Evolutionary conservation across 2,888 invertebrate genomes (phyloP).

Genomic region (Monoplex corrugatus): DNA sequence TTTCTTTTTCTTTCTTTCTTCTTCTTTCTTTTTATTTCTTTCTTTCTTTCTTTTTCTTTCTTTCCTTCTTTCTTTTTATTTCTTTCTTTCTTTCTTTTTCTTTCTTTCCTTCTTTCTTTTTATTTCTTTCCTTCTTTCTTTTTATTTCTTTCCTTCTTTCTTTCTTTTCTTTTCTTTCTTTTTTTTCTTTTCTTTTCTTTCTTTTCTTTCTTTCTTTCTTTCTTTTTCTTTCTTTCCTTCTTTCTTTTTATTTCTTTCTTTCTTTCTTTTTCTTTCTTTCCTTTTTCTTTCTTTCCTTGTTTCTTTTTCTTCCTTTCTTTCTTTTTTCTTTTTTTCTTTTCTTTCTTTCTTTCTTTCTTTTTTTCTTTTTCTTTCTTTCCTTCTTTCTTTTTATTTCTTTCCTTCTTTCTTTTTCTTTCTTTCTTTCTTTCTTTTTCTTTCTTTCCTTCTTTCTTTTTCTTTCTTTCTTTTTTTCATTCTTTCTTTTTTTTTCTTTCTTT

Average conservation of each 20-base stretch:
- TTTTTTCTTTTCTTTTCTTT: conserved; percentile 14
- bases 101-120: too few relatives aligned
- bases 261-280: background rate
- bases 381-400: conserved; percentile 28
- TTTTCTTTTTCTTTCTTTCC: conserved; percentile 34
- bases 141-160: background rate
- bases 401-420: conserved; percentile 16
- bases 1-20: background rate
- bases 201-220: conserved; percentile 16
- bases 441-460: conserved; percentile 46
- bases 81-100: too few relatives aligned
- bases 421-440: conserved; percentile 38
- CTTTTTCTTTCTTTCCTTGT: conserved; percentile 8
- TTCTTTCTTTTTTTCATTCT: background rate
- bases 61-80: background rate
- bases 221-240: conserved; percentile 1
- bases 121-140: background rate
- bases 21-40: conserved; percentile 25
- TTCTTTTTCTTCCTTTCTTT: background rate
- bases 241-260: background rate
- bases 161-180: background rate
- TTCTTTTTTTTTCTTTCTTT: background rate
- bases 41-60: conserved; percentile 13
- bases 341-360: conserved; percentile 38
- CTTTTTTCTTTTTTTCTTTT: background rate